Conservation (phyloP, 2,888 invertebrate genomes). For the Baccha elongata region DNA sequence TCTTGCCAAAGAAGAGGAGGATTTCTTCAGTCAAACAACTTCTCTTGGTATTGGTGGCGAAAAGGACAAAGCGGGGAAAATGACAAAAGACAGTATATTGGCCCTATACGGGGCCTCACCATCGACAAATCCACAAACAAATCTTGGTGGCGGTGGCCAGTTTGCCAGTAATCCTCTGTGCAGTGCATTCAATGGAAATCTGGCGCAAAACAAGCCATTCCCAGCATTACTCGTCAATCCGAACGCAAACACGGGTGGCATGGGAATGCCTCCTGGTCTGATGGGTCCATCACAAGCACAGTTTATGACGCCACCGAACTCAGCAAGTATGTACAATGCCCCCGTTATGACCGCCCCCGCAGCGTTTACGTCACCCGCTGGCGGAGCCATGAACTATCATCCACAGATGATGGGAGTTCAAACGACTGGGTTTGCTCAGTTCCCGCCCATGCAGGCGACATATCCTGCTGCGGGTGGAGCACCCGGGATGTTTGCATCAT, state of each 20-base stretch:
- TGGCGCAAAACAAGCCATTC: constrained; percentile 58
- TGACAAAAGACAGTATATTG: constrained; percentile 97
- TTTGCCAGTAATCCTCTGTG: constrained; percentile 74
- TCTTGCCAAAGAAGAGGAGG: constrained; percentile 91
- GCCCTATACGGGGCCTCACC: constrained; percentile 92
- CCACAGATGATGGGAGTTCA: constrained; percentile 74
- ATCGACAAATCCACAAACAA: constrained; percentile 74
- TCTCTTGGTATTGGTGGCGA: constrained; percentile 82
- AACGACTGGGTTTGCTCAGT: constrained; percentile 79
- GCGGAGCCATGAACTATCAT: constrained; percentile 74
- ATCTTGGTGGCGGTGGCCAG: constrained; percentile 66
- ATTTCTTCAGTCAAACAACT: constrained; percentile 92
- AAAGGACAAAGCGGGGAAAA: constrained; percentile 90
- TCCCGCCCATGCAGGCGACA: constrained; percentile 77
- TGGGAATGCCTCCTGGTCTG: constrained; percentile 77
- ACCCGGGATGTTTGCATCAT: constrained; percentile 61
- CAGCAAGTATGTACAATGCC: constrained; percentile 82
- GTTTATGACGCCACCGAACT: constrained; percentile 82
- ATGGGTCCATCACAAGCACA: constrained; percentile 77
- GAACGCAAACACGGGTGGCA: constrained; percentile 73
- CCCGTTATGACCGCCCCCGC: constrained; percentile 82
- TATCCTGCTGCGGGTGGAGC: constrained; percentile 64
- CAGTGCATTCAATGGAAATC: constrained; percentile 54
- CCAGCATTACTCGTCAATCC: constrained; percentile 76
- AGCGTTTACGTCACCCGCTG: constrained; percentile 80